A percentile compares a stretch with the other conserved stretches of the same genome.
These are phyloP conservation scores for Lagopus muta DNA, from an alignment of 2,113 vertebrate species.

Conservation along the genomic window DNA sequence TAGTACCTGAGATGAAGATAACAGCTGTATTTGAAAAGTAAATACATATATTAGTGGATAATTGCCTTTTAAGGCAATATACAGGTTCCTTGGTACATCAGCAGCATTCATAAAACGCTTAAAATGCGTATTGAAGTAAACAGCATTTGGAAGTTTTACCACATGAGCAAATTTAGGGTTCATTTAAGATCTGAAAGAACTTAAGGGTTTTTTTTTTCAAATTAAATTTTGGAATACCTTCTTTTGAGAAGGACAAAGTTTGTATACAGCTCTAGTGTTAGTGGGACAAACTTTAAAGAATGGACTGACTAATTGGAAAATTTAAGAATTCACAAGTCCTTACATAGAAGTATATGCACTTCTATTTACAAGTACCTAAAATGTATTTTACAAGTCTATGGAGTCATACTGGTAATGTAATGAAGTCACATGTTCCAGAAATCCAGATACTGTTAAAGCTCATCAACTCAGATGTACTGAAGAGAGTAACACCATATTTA, in stretches of 20 bases:
- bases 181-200: neutral
- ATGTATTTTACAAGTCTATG: neutral
- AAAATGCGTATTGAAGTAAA: neutral
- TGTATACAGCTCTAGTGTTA: neutral
- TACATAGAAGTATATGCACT: neutral
- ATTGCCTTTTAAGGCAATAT: neutral
- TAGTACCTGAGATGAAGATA: neutral
- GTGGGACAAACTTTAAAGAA: neutral
- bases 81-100: neutral
- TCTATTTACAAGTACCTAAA: neutral
- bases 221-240: neutral
- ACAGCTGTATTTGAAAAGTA: neutral
- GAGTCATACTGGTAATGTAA: neutral
- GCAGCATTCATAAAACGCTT: neutral
- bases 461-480: neutral
- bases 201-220: neutral
- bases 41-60: neutral
- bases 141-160: neutral
- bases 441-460: neutral
- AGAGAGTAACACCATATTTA: neutral
- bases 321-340: neutral
- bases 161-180: neutral
- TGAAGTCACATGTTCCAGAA: neutral
- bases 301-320: neutral
- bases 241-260: neutral